These are phyloP conservation scores for Fabriciana adippe DNA, from an alignment of 2,888 invertebrate genomes.

Conservation along the genomic window DNA sequence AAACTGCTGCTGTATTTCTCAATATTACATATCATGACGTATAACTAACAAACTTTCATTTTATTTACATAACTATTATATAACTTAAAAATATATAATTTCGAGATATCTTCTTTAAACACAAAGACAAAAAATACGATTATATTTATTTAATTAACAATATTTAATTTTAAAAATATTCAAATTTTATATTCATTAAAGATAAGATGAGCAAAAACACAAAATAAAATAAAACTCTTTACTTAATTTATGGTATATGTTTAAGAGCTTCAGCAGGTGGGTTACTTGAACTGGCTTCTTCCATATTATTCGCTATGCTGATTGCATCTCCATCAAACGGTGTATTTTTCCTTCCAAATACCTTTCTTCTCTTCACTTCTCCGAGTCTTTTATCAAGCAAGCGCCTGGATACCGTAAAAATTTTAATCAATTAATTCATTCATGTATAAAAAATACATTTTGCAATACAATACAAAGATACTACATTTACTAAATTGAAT, in stretches of 20 bases:
- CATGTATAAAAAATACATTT: neutral
- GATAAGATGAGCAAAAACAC: too few species aligned
- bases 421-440: neutral
- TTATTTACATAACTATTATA: too few species aligned
- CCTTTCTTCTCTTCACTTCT: slow-evolving; percentile 62
- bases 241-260: slow-evolving; percentile 55
- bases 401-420: slow-evolving; percentile 63
- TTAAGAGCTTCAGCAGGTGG: slow-evolving; percentile 63
- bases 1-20: too few species aligned
- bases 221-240: neutral
- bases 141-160: too few species aligned
- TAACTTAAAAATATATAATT: too few species aligned
- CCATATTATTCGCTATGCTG: slow-evolving; percentile 70
- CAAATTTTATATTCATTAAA: too few species aligned
- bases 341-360: slow-evolving; percentile 53
- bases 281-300: slow-evolving; percentile 59
- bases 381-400: slow-evolving; percentile 69
- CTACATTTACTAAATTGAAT: too few species aligned
- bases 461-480: neutral
- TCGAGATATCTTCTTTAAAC: too few species aligned
- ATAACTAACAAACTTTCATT: too few species aligned
- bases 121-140: too few species aligned
- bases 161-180: too few species aligned
- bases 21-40: too few species aligned
- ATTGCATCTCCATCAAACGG: slow-evolving; percentile 57